Evolutionary conservation across 2,113 vertebrate species (phyloP).

Genomic region (Phylloscopus trochiloides): DNA sequence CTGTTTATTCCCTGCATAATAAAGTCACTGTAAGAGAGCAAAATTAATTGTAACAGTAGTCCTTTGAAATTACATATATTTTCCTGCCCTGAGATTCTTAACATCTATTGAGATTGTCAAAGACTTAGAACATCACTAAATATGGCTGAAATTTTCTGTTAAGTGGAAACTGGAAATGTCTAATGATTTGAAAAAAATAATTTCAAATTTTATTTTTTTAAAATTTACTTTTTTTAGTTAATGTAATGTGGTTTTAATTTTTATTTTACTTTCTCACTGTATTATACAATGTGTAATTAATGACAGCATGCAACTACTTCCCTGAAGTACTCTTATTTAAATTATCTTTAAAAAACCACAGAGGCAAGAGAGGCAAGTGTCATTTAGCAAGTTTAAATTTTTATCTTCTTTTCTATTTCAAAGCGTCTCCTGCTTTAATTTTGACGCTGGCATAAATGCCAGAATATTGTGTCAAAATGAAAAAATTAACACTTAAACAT

Average conservation of each 20-base stretch:
- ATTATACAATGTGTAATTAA: neutral
- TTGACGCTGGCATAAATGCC: neutral
- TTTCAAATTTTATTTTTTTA: neutral
- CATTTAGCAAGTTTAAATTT: neutral
- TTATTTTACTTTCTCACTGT: neutral
- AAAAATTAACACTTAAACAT: neutral
- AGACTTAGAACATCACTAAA: neutral
- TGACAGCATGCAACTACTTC: neutral
- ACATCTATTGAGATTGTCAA: neutral
- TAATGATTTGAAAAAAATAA: neutral
- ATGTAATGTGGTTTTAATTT: neutral
- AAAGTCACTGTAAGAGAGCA: neutral
- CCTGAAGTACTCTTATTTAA: neutral
- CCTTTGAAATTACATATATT: neutral
- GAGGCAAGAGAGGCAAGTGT: neutral
- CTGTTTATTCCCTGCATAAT: neutral
- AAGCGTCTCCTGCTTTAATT: neutral
- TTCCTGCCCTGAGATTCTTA: neutral
- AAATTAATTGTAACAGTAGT: neutral
- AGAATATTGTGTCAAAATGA: neutral
- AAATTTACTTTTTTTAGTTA: neutral
- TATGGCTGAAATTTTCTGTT: neutral
- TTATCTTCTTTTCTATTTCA: neutral
- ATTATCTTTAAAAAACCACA: neutral
- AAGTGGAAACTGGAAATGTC: neutral